Evolutionary conservation across 2,113 vertebrate species (phyloP).

Genomic region (Epinephelus moara): DNA sequence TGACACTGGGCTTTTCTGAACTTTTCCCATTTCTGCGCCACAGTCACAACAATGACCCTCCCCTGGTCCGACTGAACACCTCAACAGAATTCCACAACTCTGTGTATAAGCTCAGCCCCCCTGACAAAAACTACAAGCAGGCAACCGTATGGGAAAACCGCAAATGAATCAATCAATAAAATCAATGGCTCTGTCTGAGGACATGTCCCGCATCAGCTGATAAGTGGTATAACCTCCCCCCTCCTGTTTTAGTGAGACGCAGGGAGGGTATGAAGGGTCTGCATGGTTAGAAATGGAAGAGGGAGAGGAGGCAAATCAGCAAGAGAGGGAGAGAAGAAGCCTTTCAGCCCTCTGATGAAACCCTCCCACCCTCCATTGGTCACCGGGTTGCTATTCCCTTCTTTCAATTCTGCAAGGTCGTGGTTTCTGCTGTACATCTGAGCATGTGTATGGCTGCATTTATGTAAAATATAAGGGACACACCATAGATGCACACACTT

Average conservation of each 20-base stretch:
- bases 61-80: not conserved
- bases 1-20: not conserved
- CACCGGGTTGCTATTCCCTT: conserved; percentile 59
- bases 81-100: conserved; percentile 50
- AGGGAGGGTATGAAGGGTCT: conserved; percentile 24
- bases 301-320: conserved; percentile 3
- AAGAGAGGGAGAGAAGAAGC: conserved; percentile 32
- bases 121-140: conserved; percentile 55
- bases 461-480: conserved; percentile 40
- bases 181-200: conserved; percentile 86
- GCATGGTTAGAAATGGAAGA: not conserved
- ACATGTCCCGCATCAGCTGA: conserved; percentile 83
- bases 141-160: conserved; percentile 48
- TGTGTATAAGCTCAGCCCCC: conserved; percentile 16
- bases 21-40: conserved; percentile 21
- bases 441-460: conserved; percentile 19
- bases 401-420: conserved; percentile 76
- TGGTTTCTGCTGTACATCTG: conserved; percentile 33
- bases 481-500: not conserved
- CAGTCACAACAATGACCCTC: conserved; percentile 10
- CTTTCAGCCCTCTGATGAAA: conserved; percentile 49
- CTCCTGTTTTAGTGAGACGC: conserved; percentile 69
- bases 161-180: conserved; percentile 75
- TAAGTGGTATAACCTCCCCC: conserved; percentile 85
- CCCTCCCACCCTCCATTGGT: conserved; percentile 56